Evolutionary conservation across 2,888 invertebrate genomes (phyloP).

Genomic region (Desoria tigrina): DNA sequence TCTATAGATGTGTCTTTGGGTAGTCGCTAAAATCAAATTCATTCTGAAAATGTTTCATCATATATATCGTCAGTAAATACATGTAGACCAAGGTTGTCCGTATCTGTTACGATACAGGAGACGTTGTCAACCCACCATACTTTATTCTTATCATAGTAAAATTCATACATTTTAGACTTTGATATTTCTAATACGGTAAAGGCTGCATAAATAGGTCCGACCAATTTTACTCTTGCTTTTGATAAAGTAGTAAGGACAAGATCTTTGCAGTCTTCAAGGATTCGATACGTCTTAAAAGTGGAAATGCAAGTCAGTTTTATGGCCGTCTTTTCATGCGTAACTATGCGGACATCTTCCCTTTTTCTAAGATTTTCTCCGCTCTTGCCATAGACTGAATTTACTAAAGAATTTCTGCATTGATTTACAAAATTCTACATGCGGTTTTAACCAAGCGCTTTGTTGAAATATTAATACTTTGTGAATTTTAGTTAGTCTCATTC

Average conservation of each 20-base stretch:
- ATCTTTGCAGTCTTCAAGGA: too few relatives aligned
- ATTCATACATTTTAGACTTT: conserved; percentile 25
- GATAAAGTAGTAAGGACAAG: too few relatives aligned
- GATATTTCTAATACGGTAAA: conserved; percentile 26
- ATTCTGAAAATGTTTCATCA: background rate
- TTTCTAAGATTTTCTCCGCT: conserved; percentile 24
- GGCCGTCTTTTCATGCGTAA: too few relatives aligned
- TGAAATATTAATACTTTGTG: conserved; percentile 12
- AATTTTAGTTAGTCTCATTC: conserved; percentile 19
- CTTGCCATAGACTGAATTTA: conserved; percentile 31
- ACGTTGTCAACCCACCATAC: conserved; percentile 19
- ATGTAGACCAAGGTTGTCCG: conserved; percentile 42
- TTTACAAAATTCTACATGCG: conserved; percentile 5
- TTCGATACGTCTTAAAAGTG: too few relatives aligned
- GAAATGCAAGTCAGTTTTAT: too few relatives aligned
- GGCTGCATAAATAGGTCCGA: background rate
- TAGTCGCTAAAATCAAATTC: conserved; percentile 41
- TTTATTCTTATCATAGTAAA: conserved; percentile 32
- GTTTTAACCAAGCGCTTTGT: conserved; percentile 15
- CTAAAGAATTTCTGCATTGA: conserved; percentile 15
- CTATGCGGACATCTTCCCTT: conserved; percentile 6
- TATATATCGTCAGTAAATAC: conserved; percentile 35
- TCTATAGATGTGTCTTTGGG: conserved; percentile 10
- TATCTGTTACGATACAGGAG: conserved; percentile 28
- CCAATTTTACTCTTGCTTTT: too few relatives aligned